Evolutionary conservation across 2,888 invertebrate genomes (phyloP), one percentile per base, ranked within the genome.

Genomic region (Oegoconia quadripuncta): DNA sequence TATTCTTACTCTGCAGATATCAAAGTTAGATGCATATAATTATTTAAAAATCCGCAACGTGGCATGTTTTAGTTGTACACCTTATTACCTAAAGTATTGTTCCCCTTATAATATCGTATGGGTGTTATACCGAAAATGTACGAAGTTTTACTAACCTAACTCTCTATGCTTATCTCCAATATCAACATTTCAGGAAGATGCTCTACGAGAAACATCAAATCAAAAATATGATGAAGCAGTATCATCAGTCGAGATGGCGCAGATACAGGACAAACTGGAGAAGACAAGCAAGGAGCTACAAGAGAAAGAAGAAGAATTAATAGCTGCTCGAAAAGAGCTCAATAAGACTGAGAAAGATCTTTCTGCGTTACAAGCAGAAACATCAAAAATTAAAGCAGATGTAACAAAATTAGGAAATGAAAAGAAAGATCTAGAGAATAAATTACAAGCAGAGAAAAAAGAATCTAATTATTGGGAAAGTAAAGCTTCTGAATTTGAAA

Each of bases 391-490:
- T 48, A 91, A 79, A 67, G 81, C 59, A 57, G 88, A 68, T 73
- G 72, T 79, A 64, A 69, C 48, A 55, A 89, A 74, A 52, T 64
- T 57, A 45, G 81, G 64, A 66, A 78, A 56, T 56, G 91, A 87
- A 62, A 90, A 81, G 36, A 93, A 92, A 49, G 92, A 93, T 53
- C 75, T 90, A 22, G 92, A 93, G 55, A 89, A 83, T 30, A 91
- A 91, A 50, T 80, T 89, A 42, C 89, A 90, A 70, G 77, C 84
- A 20, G 89, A 90, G 50, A 89, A 87, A 56, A 91, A 91, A 55
- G 92, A 92, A 49, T 89, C 90, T 15, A 80, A 87, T 30, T 91
- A 91, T 44, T 89, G 91, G 75, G 91, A 93, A 63, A 89, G 88
- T 30, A 92, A 91, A 65, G 77, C 90, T 8, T 80, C 87, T 0